Percentiles rank a stretch among this genome's conserved stretches.
These are phyloP conservation scores for Paratrypauchen microcephalus DNA, from an alignment of 2,797 vertebrate species.

Conservation along the genomic window DNA sequence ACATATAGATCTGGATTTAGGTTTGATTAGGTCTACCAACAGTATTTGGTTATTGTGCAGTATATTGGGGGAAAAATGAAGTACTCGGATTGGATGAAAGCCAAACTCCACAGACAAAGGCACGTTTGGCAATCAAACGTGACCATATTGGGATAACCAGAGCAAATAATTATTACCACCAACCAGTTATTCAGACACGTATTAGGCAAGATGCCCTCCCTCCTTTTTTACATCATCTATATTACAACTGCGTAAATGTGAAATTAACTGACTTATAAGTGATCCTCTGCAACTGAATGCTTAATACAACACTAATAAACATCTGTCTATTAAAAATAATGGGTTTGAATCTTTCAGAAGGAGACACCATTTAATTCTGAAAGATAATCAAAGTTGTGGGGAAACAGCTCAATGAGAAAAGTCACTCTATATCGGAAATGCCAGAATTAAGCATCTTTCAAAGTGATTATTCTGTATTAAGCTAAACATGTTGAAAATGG, in stretches of 20 bases:
- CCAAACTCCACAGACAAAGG: background rate
- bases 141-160: background rate
- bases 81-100: background rate
- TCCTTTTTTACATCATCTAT: background rate
- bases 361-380: slow-evolving; percentile 5
- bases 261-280: background rate
- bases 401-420: slow-evolving; percentile 30
- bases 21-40: too few relatives aligned
- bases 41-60: too few relatives aligned
- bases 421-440: slow-evolving; percentile 26
- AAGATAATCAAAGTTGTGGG: slow-evolving; percentile 16
- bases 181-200: background rate
- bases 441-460: slow-evolving; percentile 51
- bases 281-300: background rate
- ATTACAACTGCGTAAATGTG: background rate
- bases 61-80: too few relatives aligned
- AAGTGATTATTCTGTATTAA: slow-evolving; percentile 64
- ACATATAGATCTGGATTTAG: too few relatives aligned
- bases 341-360: background rate
- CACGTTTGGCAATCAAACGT: background rate
- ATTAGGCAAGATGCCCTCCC: background rate
- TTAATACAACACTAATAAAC: slow-evolving; percentile 7
- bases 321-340: slow-evolving; percentile 11
- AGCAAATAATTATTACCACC: background rate
- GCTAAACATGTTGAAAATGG: slow-evolving; percentile 58